These are phyloP conservation scores for Morone chrysops DNA, from an alignment of 2,113 vertebrate species.

Conservation along the genomic window DNA sequence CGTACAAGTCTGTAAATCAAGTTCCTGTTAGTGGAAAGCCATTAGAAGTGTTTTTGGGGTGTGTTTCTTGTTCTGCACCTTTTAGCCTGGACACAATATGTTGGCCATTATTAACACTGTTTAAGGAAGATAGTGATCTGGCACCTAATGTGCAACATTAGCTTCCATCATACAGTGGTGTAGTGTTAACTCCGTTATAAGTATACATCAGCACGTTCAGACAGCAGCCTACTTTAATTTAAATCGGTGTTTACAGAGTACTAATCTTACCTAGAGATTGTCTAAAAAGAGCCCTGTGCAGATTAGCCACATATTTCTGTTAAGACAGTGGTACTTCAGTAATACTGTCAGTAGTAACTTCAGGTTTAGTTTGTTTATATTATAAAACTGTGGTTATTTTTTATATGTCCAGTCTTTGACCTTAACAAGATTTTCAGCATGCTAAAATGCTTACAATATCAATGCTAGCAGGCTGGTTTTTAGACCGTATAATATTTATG, in stretches of 20 bases:
- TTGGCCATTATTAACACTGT: conserved; percentile 24
- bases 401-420: too few species aligned
- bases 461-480: neutral
- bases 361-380: conserved; percentile 1
- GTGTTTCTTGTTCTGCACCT: conserved; percentile 36
- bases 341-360: neutral
- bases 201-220: neutral
- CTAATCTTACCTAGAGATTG: neutral
- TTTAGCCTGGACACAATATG: conserved; percentile 14
- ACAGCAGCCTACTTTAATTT: conserved; percentile 6
- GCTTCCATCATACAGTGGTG: conserved; percentile 27
- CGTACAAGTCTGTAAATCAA: conserved; percentile 69
- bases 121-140: conserved; percentile 34
- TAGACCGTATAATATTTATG: too few species aligned
- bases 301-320: neutral
- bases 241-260: conserved; percentile 16
- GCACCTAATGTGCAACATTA: conserved; percentile 51
- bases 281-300: too few species aligned
- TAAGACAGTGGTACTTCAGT: neutral
- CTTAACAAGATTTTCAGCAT: neutral
- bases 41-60: conserved; percentile 47
- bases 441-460: neutral
- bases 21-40: conserved; percentile 45
- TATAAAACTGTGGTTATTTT: too few species aligned
- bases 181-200: conserved; percentile 6